Evolutionary conservation across 2,113 vertebrate genomes (phyloP), one percentile per base, ranked within the genome.

Genomic region (Regulus satrapa): DNA sequence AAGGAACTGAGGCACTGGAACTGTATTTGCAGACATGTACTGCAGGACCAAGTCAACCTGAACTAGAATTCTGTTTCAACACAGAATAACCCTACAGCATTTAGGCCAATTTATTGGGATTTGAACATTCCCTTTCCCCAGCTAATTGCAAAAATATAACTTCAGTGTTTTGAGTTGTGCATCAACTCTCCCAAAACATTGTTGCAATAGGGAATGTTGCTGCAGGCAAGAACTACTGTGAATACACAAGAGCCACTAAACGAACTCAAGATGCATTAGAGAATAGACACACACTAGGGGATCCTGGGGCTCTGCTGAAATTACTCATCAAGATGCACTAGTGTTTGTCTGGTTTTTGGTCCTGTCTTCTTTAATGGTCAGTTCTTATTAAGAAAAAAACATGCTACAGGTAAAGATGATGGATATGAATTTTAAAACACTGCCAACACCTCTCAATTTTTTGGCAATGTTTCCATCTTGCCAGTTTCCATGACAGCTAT

Each of bases 401-500:
- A 9, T 40, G 38, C 29, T n/a, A 52, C 54, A 88, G 73, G 54
- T 64, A 61, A 82, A 79, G 28, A 85, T 56, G 10, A 82, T 24
- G 26, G 64, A 93, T 61, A 69, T 38, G 43, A 79, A 64, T 80
- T 88, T 83, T 54, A 88, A 92, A 85, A 68, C 66, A 79, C 74
- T 90, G 95, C 67, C 84, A 89, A 82, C 25, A n/a, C 20, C n/a
- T 66, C 32, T 48, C 40, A 29, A 2, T 54, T 87, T 88, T 62
- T 49, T 56, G 26, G 1, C 41, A 71, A 32, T 19, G 64, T 80
- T 94, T 88, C 88, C 38, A 69, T 92, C 90, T 92, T 92, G 51
- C 75, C 63, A 56, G 96, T 97, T 97, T 93, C 95, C 90, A 95
- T 97, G 96, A 93, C 96, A 97, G 94, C 92, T 94, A 94, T 54